Evolutionary conservation across 2,888 invertebrate species (phyloP), one percentile per base, ranked within the genome.

Genomic region (Drosophila kokeensis): DNA sequence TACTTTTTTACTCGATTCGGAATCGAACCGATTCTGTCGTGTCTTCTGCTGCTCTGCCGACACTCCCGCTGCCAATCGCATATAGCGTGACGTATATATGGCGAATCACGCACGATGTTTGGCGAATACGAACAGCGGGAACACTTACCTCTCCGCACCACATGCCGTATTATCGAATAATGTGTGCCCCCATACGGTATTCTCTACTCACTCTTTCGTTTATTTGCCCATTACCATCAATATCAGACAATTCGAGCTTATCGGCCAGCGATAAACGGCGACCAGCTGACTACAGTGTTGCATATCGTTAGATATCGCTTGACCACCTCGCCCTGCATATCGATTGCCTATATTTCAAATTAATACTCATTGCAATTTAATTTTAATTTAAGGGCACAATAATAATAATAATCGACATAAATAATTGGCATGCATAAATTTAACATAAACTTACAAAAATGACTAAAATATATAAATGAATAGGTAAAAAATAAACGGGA

Each of bases 331-430:
- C 6, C 7, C 4, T 48, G 27, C n/a, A 11, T n/a, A 54, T 61
- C 54, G 71, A 70, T 60, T 5, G 38, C 52, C 45, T 1, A 13
- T 18, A 58, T 40, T 59, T 57, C 10, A 50, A 63, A 52, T 29
- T 30, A 15, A 6, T 13, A 6, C 30, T 36, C 0, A 40, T 34
- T 13, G 54, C 27, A 53, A 40, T n/a, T 99, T 97, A 45, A 98
- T 99, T 63, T 99, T 69, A 32, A 54, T 32, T 36, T 55, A 21
- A 15, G 15, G 30, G 27, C 27, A 62, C 21, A 32, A 34, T 34
- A 58, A 72, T 38, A 45, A 29, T 50, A 55, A 50, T 61, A 79
- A 55, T 21, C 10, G 40, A 49, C 13, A 50, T 50, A 18, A 36
- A 11, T 50, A 18, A 24, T 49, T 62, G 29, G 54, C 54, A 68